Evolutionary conservation across 1,140 invertebrate genomes (phyloP), one percentile per base, ranked within the genome.

Genomic region (Manduca sexta): DNA sequence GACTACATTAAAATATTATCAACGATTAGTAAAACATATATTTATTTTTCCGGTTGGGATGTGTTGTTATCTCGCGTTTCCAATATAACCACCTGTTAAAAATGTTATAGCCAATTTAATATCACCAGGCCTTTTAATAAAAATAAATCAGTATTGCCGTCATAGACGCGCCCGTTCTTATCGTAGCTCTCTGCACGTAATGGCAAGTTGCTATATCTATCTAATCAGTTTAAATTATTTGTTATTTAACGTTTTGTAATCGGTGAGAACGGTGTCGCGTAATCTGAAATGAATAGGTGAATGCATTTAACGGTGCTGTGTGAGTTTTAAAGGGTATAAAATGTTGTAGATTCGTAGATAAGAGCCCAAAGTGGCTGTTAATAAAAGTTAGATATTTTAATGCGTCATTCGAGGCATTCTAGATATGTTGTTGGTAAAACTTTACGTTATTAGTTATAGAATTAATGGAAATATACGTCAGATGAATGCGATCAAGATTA

Each of bases 41-140:
- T 17, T 49, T 41, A 54, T 40, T 43, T 49, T 37, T 49, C 43
- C 42, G 45, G 26, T 49, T 44, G 48, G 39, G 40, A 31, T 31
- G 45, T n/a, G 35, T 8, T 31, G 14, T 46, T 43, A 56, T 57
- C 47, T 47, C 11, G 14, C 13, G 29, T 43, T 45, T 35, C 41
- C 45, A 30, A 54, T 43, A 44, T 48, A 56, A 60, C 56, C 56
- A 60, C 61, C 56, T 60, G 47, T 44, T 62, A 52, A 49, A 56
- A 60, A 58, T 60, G n/a, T 64, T 64, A 64, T 56, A 43, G 53
- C 43, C 47, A 18, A 64, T 64, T 21, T 52, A 43, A 42, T 39
- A 31, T 37, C 11, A 14, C 26, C 12, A 41, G 15, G 38, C 26
- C n/a, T 49, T 18, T 37, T 33, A 52, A 53, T 54, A 50, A 59